These are phyloP conservation scores for Dinocampus coccinellae DNA, from an alignment of 2,888 invertebrate genomes.

Conservation along the genomic window DNA sequence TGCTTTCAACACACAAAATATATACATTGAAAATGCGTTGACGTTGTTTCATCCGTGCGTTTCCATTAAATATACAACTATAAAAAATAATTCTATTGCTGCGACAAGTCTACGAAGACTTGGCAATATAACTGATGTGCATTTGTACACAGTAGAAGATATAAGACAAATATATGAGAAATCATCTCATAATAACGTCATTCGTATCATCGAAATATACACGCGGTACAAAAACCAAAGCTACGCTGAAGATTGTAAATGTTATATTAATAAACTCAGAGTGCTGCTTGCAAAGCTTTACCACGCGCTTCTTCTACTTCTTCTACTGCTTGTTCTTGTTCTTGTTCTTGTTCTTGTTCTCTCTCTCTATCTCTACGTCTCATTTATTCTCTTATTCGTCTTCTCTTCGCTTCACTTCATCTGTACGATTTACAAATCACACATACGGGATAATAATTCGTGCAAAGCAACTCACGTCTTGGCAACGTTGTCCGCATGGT, in stretches of 20 bases:
- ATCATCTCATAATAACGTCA: conserved; percentile 9
- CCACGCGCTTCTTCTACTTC: conserved; percentile 38
- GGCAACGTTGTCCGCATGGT: conserved; percentile 13
- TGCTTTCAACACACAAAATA: neutral
- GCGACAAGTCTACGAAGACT: neutral
- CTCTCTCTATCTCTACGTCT: neutral
- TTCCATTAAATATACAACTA: neutral
- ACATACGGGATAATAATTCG: conserved; percentile 15
- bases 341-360: neutral
- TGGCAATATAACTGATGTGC: neutral
- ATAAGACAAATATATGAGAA: neutral
- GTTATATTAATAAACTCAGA: conserved; percentile 57
- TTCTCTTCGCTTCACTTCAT: neutral
- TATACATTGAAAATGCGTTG: neutral
- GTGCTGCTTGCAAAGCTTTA: conserved; percentile 57
- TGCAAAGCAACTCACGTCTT: conserved; percentile 15
- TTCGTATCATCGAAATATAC: conserved; percentile 30
- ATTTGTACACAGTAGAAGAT: neutral
- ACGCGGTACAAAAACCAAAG: conserved; percentile 49
- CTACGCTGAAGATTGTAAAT: conserved; percentile 54
- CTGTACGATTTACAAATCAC: neutral
- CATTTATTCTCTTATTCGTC: neutral
- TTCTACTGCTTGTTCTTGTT: neutral
- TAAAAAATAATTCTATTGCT: conserved; percentile 4
- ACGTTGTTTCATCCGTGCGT: neutral